These are phyloP conservation scores for Lutjanus erythropterus DNA, from an alignment of 2,113 vertebrate genomes.

Conservation along the genomic window DNA sequence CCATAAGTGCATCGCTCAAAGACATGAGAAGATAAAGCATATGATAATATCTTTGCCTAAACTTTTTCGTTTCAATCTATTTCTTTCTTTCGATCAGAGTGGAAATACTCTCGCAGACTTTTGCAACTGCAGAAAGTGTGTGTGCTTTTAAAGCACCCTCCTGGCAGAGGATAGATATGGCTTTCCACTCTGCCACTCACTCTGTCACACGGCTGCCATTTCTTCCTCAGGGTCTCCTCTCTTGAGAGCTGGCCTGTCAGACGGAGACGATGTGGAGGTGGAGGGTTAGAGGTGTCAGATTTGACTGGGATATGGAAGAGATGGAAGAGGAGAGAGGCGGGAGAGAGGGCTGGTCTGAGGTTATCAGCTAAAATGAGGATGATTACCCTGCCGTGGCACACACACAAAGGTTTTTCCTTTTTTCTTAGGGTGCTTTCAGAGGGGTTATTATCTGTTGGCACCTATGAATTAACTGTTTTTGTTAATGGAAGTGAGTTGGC, in stretches of 20 bases:
- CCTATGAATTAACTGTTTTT: constrained; percentile 31
- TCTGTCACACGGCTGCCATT: constrained; percentile 73
- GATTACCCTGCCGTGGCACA: constrained; percentile 13
- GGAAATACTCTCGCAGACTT: constrained; percentile 16
- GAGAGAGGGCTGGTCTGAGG: constrained; percentile 10
- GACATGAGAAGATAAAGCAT: constrained; percentile 4
- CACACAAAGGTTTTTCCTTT: background rate
- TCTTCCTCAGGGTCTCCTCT: constrained; percentile 68
- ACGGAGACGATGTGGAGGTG: constrained; percentile 28
- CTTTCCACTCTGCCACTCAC: constrained; percentile 75
- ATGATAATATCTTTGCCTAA: background rate
- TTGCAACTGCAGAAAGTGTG: constrained; percentile 28
- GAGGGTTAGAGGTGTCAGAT: constrained; percentile 66
- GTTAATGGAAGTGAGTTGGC: constrained; percentile 44
- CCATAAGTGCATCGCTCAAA: background rate
- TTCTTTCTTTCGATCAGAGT: background rate
- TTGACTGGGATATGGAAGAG: constrained; percentile 56
- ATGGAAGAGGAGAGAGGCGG: constrained; percentile 22
- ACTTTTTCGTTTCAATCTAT: background rate
- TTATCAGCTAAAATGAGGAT: constrained; percentile 43
- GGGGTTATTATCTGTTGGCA: constrained; percentile 36
- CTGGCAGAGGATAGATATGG: constrained; percentile 61
- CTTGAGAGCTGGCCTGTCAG: constrained; percentile 72
- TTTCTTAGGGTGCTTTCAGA: background rate
- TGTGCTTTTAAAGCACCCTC: constrained; percentile 46